These are phyloP conservation scores for Drosophila sturtevanti DNA, from an alignment of 1,140 invertebrate species.

Conservation along the genomic window DNA sequence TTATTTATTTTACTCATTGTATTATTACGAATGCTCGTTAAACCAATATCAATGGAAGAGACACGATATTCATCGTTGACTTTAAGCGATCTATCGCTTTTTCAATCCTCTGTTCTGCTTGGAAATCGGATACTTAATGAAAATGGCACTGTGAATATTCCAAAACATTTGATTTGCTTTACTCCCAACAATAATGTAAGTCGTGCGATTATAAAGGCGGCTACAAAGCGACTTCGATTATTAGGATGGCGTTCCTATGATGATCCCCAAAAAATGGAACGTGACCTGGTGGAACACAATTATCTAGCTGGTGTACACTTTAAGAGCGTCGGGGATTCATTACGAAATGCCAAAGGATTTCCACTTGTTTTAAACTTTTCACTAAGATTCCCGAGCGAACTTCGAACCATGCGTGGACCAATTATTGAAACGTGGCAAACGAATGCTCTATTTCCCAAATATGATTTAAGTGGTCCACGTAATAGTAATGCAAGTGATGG, in stretches of 20 bases:
- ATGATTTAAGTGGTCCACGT: slow-evolving; percentile 53
- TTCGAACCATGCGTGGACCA: slow-evolving; percentile 29
- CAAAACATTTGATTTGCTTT: slow-evolving; percentile 27
- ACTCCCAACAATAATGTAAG: slow-evolving; percentile 19
- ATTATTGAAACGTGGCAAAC: slow-evolving; percentile 58
- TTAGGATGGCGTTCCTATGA: slow-evolving; percentile 28
- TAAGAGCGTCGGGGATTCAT: too few relatives aligned
- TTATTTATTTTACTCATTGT: slow-evolving; percentile 28
- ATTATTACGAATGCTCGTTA: slow-evolving; percentile 5
- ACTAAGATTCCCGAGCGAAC: slow-evolving; percentile 48
- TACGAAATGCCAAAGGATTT: not conserved
- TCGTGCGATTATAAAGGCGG: not conserved
- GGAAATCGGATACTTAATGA: slow-evolving; percentile 34
- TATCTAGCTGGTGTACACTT: slow-evolving; percentile 44
- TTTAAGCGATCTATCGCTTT: slow-evolving; percentile 11
- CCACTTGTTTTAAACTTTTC: slow-evolving; percentile 25
- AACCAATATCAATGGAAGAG: not conserved
- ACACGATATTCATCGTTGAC: not conserved
- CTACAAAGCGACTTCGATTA: not conserved
- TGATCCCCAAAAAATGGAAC: slow-evolving; percentile 18
- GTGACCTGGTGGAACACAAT: slow-evolving; percentile 28
- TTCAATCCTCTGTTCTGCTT: not conserved
- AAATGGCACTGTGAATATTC: slow-evolving; percentile 37
- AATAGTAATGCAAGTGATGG: slow-evolving; percentile 52
- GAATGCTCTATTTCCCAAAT: slow-evolving; percentile 23